Evolutionary conservation across 2,113 vertebrate genomes (phyloP), one percentile per base, ranked within the genome.

Genomic region (Lamprologus callipterus): DNA sequence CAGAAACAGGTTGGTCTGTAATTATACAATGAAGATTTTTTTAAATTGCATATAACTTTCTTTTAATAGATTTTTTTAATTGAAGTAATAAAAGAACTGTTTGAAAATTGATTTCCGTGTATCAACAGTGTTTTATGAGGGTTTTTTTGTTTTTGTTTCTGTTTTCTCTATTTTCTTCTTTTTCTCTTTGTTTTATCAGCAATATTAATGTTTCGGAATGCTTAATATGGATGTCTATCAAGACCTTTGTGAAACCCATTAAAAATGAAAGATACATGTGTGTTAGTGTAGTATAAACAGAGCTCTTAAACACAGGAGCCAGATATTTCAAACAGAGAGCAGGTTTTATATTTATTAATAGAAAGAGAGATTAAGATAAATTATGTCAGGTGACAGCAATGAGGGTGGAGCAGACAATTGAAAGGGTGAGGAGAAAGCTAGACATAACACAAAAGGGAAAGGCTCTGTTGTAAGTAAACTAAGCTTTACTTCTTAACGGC

Each of bases 1-100:
- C 89, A 4, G 75, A 87, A 73, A 98, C 97, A 23, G 97, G 98
- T 88, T 12, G 28, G 87, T 55, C 19, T 3, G 13, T 28, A 6
- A 4, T 37, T n/a, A 3, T 40, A 31, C 6, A 65, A 65, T 65
- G 60, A 7, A 37, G 17, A 63, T 37, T 37, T 65, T 57, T 35
- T 65, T 65, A 12, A 65, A n/a, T 65, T 65, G 60, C 60, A 65
- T 65, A 12, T 65, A 65, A 65, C 4, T 37, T 65, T 65, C 17
- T 65, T 65, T 37, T 65, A 35, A 35, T 65, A n/a, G 3, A 65
- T 65, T 65, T 35, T 28, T 8, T 65, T 35, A 2, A 63, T 35
- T 65, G 10, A n/a, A 35, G 60, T n/a, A 65, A 65, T 65, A n/a
- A 65, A 65, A 35, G 17, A 65, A 65, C 17, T 12, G 10, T 65